Evolutionary conservation across 2,113 vertebrate genomes (phyloP), one percentile per base, ranked within the genome.

Genomic region (Vulpes ferrilata): DNA sequence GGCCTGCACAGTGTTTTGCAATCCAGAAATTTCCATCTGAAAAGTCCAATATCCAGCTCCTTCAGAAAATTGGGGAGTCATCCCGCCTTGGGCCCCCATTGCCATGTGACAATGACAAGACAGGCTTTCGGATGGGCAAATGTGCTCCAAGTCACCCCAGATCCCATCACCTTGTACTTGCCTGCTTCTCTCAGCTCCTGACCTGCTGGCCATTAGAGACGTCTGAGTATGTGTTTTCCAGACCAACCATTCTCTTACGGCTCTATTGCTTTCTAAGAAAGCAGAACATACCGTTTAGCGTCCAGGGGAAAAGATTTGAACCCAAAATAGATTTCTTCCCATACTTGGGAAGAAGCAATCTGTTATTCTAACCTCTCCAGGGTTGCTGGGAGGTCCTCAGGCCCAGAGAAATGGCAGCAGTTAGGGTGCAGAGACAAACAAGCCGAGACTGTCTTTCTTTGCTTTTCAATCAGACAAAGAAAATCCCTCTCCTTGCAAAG

Each of bases 401-500:
- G n/a, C 23, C 69, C 74, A 71, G 76, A 51, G 57, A 64, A 43
- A 16, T 2, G 7, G 32, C 71, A 13, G 35, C 16, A 2, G 32
- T 22, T 16, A 38, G 84, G 7, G 32, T 32, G 25, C 30, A 80
- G 93, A 92, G 73, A 67, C 9, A 80, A 91, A 85, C 23, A 90
- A 89, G 74, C n/a, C 1, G 0, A 79, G 71, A 38, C 5, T 15
- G 55, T 38, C 90, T 96, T 57, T 62, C 83, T 96, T 30, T 73
- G 94, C 86, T 89, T 81, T 88, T 59, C 74, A 51, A 79, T 3
- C 64, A 81, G 62, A 97, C 93, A 91, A 95, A 97, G 80, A 79
- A 76, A 97, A 48, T 48, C 91, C 95, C 65, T 78, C n/a, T 95
- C 69, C 0, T 2, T 1, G 43, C 69, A 51, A 78, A 85, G 69